phyloP scores from a whole-genome alignment of 2,888 invertebrate genomes.

The Thymelicus sylvestris region DNA sequence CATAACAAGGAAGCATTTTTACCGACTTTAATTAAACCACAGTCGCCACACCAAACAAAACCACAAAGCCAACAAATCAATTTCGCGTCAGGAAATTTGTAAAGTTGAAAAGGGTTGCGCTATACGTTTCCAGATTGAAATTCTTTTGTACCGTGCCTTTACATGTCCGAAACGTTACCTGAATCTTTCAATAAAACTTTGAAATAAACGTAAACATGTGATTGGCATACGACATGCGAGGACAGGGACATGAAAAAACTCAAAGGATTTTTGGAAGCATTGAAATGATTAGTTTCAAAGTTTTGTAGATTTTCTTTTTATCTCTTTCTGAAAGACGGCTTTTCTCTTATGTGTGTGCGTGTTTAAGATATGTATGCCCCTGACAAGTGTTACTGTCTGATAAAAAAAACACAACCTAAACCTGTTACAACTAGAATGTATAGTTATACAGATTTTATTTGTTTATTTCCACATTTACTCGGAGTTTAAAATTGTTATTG shows the following conservation, averaged over 20 bases:
- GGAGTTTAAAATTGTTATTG: no score
- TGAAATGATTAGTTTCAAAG: no score
- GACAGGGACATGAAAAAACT: background rate
- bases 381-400: no score
- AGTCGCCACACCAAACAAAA: slow-evolving; percentile 73
- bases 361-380: no score
- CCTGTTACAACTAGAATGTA: no score
- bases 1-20: slow-evolving; percentile 46
- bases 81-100: slow-evolving; percentile 78
- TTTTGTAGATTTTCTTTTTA: no score
- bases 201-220: slow-evolving; percentile 28
- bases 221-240: background rate
- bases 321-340: no score
- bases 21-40: slow-evolving; percentile 69
- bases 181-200: slow-evolving; percentile 69
- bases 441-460: no score
- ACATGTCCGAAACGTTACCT: slow-evolving; percentile 77
- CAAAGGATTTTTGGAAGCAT: background rate
- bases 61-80: slow-evolving; percentile 79
- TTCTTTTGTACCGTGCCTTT: slow-evolving; percentile 80
- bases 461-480: no score
- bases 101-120: slow-evolving; percentile 52
- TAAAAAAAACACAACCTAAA: no score
- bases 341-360: no score
- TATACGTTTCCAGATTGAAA: slow-evolving; percentile 75